Conservation (phyloP, 2,797 vertebrate species). For the Parauchenoglanis punctatus region DNA sequence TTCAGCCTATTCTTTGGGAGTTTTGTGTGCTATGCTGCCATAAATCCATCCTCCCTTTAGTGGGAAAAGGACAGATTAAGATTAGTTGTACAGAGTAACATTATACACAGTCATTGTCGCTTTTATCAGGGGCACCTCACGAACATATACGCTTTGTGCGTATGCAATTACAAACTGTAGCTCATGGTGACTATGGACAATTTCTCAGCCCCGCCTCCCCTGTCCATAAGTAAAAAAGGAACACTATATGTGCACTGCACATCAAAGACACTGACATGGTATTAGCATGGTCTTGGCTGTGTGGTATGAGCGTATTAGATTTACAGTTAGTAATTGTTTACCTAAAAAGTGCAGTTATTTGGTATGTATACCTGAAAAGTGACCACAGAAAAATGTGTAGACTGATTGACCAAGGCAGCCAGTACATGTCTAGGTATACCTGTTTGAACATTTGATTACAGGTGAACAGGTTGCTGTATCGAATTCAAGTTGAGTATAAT, state of each 20-base stretch:
- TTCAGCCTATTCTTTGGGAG: background rate
- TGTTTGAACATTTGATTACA: background rate
- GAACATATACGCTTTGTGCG: background rate
- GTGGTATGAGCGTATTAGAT: background rate
- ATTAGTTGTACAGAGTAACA: background rate
- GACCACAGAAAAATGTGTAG: background rate
- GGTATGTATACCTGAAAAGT: background rate
- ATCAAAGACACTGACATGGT: background rate
- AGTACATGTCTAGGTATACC: background rate
- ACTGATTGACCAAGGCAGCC: background rate
- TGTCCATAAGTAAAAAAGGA: background rate
- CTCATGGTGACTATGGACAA: no score
- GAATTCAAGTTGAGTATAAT: background rate
- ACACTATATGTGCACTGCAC: background rate
- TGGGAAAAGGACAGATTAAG: background rate
- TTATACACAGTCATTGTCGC: background rate
- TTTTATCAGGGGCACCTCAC: background rate
- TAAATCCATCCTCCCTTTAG: background rate
- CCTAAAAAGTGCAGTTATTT: background rate
- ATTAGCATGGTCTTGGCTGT: background rate
- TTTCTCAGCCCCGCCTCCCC: background rate
- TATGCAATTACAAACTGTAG: background rate
- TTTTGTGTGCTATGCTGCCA: background rate
- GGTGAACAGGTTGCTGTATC: background rate
- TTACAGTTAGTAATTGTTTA: background rate